Base-by-base conservation (phyloP, 2,888 invertebrate species). In the Mongoloraphidia duomilia region DNA sequence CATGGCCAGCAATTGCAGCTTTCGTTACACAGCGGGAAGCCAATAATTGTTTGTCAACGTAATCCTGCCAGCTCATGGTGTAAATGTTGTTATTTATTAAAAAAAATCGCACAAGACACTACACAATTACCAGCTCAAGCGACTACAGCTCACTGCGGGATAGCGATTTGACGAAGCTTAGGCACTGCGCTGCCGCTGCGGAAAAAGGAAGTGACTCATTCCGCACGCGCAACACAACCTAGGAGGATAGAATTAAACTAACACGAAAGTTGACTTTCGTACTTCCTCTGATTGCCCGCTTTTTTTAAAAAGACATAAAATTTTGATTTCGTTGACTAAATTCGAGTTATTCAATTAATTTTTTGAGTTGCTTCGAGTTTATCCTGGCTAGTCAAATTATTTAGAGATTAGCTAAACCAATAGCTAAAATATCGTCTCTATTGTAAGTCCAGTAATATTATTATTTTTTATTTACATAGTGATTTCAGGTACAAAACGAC, bases 31-130 rank as follows among this genome's bases (percentile, higher is more conserved):
- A 91, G 73, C 84, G 84, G 72, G 91, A 90, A 70, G 90, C 90
- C 77, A 92, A 79, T 77, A 92, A 84, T 79, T 92, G 92, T 80
- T 90, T 91, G 79, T 91, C 91, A 75, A 92, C 88, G 80, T 92
- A 92, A 84, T 91, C 91, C 85, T 92, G 91, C 92, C 92, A 92
- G 85, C 90, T 91, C 91, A 91, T 91, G 74, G 74, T 82, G 74
- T 26, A 26, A 26, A 57, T 58, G 48, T 50, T 52, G 50, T 56
- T 52, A 48, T 51, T 56, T 49, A 59, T 58, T 57, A 60, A 55
- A 56, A 53, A 56, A 57, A 57, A 56, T 53, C 57, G 54, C 64
- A 64, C 64, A 60, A 59, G 65, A 65, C 65, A 62, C 65, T 60
- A 65, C 58, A 55, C 36, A 43, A 34, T 42, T 43, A 12, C 48